Evolutionary conservation across 2,888 invertebrate species (phyloP).

Genomic region (Habroteleia sp.): DNA sequence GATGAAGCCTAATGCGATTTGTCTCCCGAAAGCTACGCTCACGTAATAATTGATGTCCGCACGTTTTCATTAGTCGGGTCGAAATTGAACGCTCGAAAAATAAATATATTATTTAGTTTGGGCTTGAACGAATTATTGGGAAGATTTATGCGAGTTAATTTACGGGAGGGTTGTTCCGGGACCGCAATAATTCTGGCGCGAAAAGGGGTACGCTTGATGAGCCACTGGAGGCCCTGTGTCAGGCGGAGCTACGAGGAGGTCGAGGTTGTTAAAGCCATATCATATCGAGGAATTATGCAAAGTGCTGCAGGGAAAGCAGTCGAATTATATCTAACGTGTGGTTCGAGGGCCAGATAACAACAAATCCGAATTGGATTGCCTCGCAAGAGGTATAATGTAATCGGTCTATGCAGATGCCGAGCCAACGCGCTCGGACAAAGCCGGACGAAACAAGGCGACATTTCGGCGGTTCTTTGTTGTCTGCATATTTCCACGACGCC

Average conservation of each 20-base stretch:
- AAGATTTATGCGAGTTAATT: slow-evolving; percentile 57
- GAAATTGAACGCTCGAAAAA: slow-evolving; percentile 30
- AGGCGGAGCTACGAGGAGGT: slow-evolving; percentile 11
- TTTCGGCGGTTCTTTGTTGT: too few species aligned
- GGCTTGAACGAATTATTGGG: slow-evolving; percentile 42
- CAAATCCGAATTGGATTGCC: slow-evolving; percentile 40
- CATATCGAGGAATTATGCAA: slow-evolving; percentile 61
- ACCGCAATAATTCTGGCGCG: slow-evolving; percentile 43
- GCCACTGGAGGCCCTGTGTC: slow-evolving; percentile 44
- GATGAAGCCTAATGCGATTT: slow-evolving; percentile 15
- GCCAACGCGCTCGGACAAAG: too few species aligned
- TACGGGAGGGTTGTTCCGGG: slow-evolving; percentile 40
- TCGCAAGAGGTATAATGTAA: slow-evolving; percentile 26
- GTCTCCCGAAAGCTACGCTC: slow-evolving; percentile 1
- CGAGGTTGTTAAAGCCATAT: slow-evolving; percentile 48
- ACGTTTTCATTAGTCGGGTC: slow-evolving; percentile 4
- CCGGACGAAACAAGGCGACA: too few species aligned
- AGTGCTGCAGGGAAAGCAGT: slow-evolving; percentile 39
- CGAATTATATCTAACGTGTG: slow-evolving; percentile 32
- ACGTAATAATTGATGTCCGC: slow-evolving; percentile 29
- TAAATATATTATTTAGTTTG: slow-evolving; percentile 32
- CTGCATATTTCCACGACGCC: too few species aligned
- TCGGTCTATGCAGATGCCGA: slow-evolving; percentile 35
- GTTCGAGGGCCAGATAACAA: slow-evolving; percentile 25
- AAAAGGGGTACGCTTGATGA: slow-evolving; percentile 50